Evolutionary conservation across 2,797 vertebrate species (phyloP), one percentile per base, ranked within the genome.

Genomic region (Eremophila alpestris): DNA sequence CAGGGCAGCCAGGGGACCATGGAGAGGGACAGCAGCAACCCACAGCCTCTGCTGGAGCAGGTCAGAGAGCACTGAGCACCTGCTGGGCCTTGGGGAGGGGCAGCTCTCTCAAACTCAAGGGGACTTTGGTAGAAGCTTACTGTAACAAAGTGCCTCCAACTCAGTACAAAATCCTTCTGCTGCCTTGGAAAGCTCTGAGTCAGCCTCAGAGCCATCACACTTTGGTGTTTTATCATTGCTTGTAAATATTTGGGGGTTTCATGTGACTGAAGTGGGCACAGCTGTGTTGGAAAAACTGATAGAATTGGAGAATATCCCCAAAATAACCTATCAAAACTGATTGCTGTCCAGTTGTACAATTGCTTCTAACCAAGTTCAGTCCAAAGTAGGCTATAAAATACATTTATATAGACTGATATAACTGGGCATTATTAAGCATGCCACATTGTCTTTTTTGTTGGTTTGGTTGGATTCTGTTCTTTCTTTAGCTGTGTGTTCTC

Each of bases 41-140:
- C 97, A 10, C 97, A 97, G 3, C 91, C 98, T n/a, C 97, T 89
- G 24, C 96, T 94, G 0, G 98, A 99, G 78, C 94, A 97, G 5
- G 95, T 96, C 8, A 96, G 96, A 78, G 98, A 98, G 88, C 95
- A 97, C 38, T 38, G 38, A 38, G 38, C 38, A 38, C 38, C 38
- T 38, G 38, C 38, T 38, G 38, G 38, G 38, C 38, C 38, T 96
- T 23, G 98, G 40, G 97, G 97, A 81, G 97, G 97, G 97, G 97
- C 46, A 79, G 2, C 10, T 82, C 32, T 7, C 59, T 12, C 45
- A 15, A 49, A n/a, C 22, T 49, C 5, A 9, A 60, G 29, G 34
- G 13, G 10, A 6, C 56, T 36, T 46, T 1, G 40, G 30, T 2
- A 26, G 26, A 54, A 22, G 24, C 49, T 52, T 32, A 19, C 20